Evolutionary conservation across 2,888 invertebrate genomes (phyloP).

Genomic region (Serripes groenlandicus): DNA sequence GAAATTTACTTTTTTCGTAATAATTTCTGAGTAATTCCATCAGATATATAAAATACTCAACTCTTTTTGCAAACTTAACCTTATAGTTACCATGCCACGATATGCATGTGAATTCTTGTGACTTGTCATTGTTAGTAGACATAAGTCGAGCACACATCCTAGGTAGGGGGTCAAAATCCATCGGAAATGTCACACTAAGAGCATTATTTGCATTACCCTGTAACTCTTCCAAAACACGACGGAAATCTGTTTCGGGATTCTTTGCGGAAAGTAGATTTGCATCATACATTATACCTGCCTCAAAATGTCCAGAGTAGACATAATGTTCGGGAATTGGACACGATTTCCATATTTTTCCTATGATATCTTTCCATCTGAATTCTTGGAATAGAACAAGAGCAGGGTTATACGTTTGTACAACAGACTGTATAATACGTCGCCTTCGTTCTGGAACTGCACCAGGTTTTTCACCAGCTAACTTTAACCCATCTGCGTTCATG

Average conservation of each 20-base stretch:
- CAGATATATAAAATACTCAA: slow-evolving; percentile 38
- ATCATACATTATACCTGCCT: slow-evolving; percentile 53
- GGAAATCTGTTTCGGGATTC: slow-evolving; percentile 21
- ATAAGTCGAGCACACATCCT: slow-evolving; percentile 36
- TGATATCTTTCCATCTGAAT: slow-evolving; percentile 52
- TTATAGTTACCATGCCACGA: slow-evolving; percentile 52
- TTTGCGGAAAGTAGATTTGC: slow-evolving; percentile 7
- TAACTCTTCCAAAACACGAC: slow-evolving; percentile 14
- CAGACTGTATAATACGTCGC: slow-evolving; percentile 36
- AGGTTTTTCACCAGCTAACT: slow-evolving; percentile 6
- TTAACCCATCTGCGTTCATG: slow-evolving; percentile 54
- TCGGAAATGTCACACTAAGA: slow-evolving; percentile 38
- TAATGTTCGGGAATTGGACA: slow-evolving; percentile 46
- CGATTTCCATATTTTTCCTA: slow-evolving; percentile 38
- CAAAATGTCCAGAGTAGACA: slow-evolving; percentile 32
- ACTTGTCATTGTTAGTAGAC: not conserved
- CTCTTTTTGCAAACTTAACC: slow-evolving; percentile 1
- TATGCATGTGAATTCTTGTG: slow-evolving; percentile 44
- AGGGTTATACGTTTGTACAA: slow-evolving; percentile 28
- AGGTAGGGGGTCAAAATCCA: slow-evolving; percentile 42
- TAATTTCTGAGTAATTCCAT: slow-evolving; percentile 46
- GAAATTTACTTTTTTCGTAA: slow-evolving; percentile 33
- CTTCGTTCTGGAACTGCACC: slow-evolving; percentile 30
- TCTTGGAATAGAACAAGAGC: slow-evolving; percentile 53
- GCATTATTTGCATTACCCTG: too few relatives aligned